These are phyloP conservation scores for Oligia latruncula DNA, from an alignment of 2,888 invertebrate species.

Conservation along the genomic window DNA sequence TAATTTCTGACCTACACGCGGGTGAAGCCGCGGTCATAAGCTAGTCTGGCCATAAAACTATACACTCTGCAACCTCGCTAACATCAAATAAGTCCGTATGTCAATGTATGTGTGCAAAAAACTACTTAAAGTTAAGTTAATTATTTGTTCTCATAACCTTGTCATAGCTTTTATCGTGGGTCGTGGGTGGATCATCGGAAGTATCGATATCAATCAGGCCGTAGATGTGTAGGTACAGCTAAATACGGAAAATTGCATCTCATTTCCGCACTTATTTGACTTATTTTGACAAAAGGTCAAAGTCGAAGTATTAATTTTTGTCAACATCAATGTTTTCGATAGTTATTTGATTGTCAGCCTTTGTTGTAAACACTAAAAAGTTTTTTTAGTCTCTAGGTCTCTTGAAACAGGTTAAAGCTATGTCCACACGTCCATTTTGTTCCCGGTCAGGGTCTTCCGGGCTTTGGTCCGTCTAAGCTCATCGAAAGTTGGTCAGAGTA, in stretches of 20 bases:
- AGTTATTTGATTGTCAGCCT: background rate
- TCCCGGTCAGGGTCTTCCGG: background rate
- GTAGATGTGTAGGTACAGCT: background rate
- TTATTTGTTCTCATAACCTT: slow-evolving; percentile 33
- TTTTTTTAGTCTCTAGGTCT: background rate
- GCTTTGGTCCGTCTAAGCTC: background rate
- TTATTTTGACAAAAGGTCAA: slow-evolving; percentile 45
- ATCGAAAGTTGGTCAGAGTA: background rate
- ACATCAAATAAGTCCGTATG: slow-evolving; percentile 22
- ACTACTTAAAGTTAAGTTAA: slow-evolving; percentile 1
- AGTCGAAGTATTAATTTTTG: slow-evolving; percentile 13
- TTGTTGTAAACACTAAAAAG: background rate
- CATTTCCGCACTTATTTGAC: slow-evolving; percentile 33
- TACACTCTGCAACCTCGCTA: background rate
- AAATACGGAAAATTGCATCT: slow-evolving; percentile 24
- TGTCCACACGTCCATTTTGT: background rate
- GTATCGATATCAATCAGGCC: background rate
- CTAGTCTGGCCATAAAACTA: background rate
- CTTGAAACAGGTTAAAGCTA: background rate
- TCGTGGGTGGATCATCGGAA: slow-evolving; percentile 26
- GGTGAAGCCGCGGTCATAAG: background rate
- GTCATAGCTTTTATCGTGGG: background rate
- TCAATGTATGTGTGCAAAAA: slow-evolving; percentile 20
- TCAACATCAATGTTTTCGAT: background rate
- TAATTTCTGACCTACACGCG: background rate